These are phyloP conservation scores for Nephrotoma guestfalica DNA, from an alignment of 2,888 invertebrate species.

Conservation along the genomic window DNA sequence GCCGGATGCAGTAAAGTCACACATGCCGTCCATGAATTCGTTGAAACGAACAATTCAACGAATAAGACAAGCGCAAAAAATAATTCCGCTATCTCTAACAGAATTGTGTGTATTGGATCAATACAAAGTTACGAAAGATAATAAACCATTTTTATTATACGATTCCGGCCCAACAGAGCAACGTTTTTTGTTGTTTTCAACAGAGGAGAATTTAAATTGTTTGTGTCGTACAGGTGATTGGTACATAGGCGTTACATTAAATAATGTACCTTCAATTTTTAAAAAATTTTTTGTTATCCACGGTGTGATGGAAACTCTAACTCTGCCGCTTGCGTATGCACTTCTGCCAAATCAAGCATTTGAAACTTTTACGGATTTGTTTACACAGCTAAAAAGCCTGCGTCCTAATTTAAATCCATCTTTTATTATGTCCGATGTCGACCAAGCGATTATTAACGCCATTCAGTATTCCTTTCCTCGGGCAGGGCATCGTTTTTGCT, in stretches of 20 bases:
- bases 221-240: conserved; percentile 8
- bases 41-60: neutral
- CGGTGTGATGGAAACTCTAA: conserved; percentile 8
- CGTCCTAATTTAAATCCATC: neutral
- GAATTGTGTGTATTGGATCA: neutral
- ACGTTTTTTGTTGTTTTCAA: neutral
- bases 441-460: neutral
- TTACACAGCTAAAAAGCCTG: neutral
- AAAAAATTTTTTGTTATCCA: conserved; percentile 14
- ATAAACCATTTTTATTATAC: neutral
- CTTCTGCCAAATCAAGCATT: conserved; percentile 10
- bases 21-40: neutral
- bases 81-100: neutral
- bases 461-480: neutral
- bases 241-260: conserved; percentile 15
- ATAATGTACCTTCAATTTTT: conserved; percentile 13
- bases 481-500: neutral
- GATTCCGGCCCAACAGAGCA: neutral
- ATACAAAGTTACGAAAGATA: neutral
- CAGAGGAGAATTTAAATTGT: neutral
- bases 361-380: conserved; percentile 2
- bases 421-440: neutral
- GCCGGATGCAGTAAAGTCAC: neutral
- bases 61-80: neutral
- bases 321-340: conserved; percentile 12